Percentiles rank a stretch among this genome's conserved stretches.
These are phyloP conservation scores for Lepidurus couesii DNA, from an alignment of 1,140 invertebrate genomes.

Conservation along the genomic window DNA sequence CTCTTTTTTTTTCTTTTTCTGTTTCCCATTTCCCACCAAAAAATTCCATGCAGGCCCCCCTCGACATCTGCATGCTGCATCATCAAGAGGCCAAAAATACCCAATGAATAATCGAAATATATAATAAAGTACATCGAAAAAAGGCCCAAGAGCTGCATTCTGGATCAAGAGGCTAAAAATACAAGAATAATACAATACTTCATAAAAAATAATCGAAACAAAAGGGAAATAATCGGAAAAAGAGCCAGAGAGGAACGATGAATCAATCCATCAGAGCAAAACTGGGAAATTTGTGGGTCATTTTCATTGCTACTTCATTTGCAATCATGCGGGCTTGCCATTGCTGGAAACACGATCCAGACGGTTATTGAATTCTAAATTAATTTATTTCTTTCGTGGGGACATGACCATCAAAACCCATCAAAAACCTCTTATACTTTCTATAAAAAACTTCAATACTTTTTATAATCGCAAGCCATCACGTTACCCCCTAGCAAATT, in stretches of 20 bases:
- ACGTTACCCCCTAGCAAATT: neutral
- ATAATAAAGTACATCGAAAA: no score
- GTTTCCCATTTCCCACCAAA: neutral
- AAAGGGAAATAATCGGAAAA: neutral
- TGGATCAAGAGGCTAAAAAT: no score
- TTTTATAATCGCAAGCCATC: neutral
- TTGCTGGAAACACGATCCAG: neutral
- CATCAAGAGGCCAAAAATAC: no score
- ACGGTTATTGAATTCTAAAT: neutral
- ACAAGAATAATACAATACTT: no score
- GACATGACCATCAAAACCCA: neutral
- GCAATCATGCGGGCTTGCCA: neutral
- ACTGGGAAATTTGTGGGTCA: neutral
- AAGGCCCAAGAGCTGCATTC: no score
- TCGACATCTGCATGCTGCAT: no score
- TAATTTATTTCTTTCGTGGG: neutral
- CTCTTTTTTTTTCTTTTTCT: neutral
- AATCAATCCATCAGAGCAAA: neutral
- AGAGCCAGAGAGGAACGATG: neutral
- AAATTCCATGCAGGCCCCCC: no score
- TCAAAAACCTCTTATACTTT: neutral
- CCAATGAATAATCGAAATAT: no score
- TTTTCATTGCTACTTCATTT: conserved; percentile 1
- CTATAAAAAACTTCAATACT: neutral
- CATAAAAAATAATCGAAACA: no score